Base-by-base conservation (phyloP, 1,140 invertebrate genomes). In the Drosophila subpulchrella region DNA sequence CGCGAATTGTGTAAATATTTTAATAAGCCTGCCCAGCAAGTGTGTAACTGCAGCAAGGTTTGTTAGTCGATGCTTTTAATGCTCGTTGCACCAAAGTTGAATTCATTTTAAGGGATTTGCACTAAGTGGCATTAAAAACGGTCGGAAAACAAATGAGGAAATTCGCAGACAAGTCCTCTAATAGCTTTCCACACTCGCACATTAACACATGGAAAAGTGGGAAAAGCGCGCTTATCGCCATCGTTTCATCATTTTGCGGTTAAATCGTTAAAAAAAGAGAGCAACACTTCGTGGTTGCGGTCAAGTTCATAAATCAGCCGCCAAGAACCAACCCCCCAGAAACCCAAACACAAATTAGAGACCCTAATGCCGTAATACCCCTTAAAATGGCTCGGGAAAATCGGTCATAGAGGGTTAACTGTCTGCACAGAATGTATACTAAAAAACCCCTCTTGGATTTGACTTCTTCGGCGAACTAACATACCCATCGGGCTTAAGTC, bases 231-330 rank as follows among this genome's bases (percentile, higher is more conserved):
- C 81, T 88, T 88, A 88, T 88, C 83, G 84, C 76, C 62, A 57
- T 73, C 79, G 83, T 89, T 88, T 86, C 84, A 88, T 88, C 83
- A 88, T 89, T 83, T 86, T 88, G 83, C 79, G 83, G 83, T 88
- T 88, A 88, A 88, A 88, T 88, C 79, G 83, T 83, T 80, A 79
- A 83, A 39, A 46, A 70, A 66, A 15, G 53, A 48, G 53, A 57
- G 68, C 68, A 50, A 89, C 70, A 89, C 72, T 84, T 84, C 74
- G 80, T 89, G 84, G 84, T 83, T 79, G 76, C 79, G 84, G 84
- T 89, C 84, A 89, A 84, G 84, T 89, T 89, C 80, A 89, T 89
- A 89, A 89, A 89, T 89, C 84, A 89, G 86, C 41, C 27, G n/a
- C 65, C 51, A 44, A 56, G 34, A 15, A 41, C 36, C 27, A 11